Percentiles rank a stretch among this genome's conserved stretches.
Conservation (phyloP, 2,888 invertebrate species). For the Perizoma flavofasciatum region DNA sequence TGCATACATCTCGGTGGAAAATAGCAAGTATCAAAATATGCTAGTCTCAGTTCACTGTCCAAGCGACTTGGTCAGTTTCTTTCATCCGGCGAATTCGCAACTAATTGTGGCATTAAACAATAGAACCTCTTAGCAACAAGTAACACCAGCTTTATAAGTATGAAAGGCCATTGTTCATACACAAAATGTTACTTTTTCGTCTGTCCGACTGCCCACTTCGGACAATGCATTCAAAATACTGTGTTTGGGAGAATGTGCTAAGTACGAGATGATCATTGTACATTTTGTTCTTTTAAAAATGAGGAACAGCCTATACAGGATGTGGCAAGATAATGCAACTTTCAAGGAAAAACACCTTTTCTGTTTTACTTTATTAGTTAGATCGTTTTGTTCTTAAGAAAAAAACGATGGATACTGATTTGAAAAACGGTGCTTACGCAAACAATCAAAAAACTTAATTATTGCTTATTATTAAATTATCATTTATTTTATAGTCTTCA, state of each 20-base stretch:
- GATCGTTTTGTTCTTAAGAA: too few relatives aligned
- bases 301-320: not conserved
- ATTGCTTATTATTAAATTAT: too few relatives aligned
- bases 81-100: slow-evolving; percentile 73
- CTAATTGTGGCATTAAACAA: slow-evolving; percentile 82
- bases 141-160: slow-evolving; percentile 28
- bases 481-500: too few relatives aligned
- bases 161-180: slow-evolving; percentile 57
- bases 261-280: slow-evolving; percentile 12
- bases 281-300: slow-evolving; percentile 13
- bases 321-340: too few relatives aligned
- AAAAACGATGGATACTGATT: too few relatives aligned
- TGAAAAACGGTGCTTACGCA: too few relatives aligned
- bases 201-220: slow-evolving; percentile 22
- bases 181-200: slow-evolving; percentile 32
- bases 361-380: too few relatives aligned
- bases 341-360: too few relatives aligned
- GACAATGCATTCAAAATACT: slow-evolving; percentile 33
- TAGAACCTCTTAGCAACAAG: slow-evolving; percentile 78
- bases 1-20: not conserved
- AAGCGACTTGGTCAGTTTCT: slow-evolving; percentile 80
- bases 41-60: slow-evolving; percentile 33
- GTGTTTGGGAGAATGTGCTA: slow-evolving; percentile 20
- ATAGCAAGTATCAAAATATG: slow-evolving; percentile 53
- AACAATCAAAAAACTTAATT: too few relatives aligned